Percentiles rank a stretch among this genome's conserved stretches.
Evolutionary conservation across 2,797 vertebrate genomes (phyloP).

Genomic region (Podargus strigoides): DNA sequence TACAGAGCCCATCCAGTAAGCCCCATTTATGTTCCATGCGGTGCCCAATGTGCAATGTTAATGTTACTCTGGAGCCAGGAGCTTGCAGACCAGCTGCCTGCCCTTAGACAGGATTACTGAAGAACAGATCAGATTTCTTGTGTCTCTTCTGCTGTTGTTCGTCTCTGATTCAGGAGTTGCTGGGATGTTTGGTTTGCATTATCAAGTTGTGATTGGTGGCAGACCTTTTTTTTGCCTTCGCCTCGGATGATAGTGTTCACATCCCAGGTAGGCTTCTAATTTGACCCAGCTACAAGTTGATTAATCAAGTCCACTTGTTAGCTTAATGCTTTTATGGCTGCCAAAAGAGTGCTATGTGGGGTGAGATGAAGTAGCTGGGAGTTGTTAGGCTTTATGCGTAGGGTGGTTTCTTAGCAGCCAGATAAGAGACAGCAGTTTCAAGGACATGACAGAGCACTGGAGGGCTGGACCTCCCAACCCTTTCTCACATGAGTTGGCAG

Average conservation of each 20-base stretch:
- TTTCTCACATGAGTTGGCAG: not conserved
- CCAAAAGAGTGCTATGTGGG: not conserved
- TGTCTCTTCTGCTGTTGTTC: not conserved
- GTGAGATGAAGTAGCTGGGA: not conserved
- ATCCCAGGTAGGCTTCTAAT: not conserved
- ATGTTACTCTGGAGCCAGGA: not conserved
- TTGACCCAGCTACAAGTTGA: not conserved
- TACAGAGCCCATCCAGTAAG: not conserved
- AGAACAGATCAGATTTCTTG: not conserved
- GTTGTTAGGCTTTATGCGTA: not conserved
- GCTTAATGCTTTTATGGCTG: not conserved
- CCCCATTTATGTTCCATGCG: rapidly evolving
- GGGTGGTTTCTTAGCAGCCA: slow-evolving; percentile 36
- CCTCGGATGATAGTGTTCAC: not conserved
- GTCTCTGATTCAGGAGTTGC: not conserved
- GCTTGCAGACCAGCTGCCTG: not conserved
- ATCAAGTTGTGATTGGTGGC: not conserved
- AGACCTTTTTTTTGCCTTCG: not conserved
- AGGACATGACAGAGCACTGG: not conserved
- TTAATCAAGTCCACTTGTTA: slow-evolving; percentile 13
- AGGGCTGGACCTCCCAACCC: not conserved
- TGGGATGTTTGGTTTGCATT: not conserved
- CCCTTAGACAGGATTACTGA: not conserved
- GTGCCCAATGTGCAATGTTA: not conserved
- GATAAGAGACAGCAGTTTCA: not conserved